Conservation (phyloP, 2,888 invertebrate genomes). For the Cylindroiulus punctatus region DNA sequence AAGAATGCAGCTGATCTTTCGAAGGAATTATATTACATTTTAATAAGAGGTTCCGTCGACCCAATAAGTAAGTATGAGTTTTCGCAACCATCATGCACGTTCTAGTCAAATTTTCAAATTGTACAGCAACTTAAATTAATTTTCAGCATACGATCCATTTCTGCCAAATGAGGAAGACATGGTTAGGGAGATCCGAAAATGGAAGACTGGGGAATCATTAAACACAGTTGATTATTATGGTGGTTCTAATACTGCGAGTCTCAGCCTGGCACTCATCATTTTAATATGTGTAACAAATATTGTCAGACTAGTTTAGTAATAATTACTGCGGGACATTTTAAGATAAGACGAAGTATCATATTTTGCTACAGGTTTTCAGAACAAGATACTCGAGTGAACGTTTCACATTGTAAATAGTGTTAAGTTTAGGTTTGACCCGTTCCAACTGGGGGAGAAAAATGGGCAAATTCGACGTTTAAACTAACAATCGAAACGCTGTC, state of each 20-base stretch:
- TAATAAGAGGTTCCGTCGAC: neutral
- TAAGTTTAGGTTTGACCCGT: neutral
- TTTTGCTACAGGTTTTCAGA: neutral
- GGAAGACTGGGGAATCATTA: neutral
- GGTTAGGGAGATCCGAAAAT: neutral
- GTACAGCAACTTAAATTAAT: neutral
- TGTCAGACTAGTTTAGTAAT: neutral
- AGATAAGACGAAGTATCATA: too few species aligned
- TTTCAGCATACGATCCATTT: slow-evolving; percentile 7
- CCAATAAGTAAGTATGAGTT: neutral
- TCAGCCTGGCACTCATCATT: neutral
- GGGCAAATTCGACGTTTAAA: too few species aligned
- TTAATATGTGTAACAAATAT: neutral
- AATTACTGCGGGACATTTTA: too few species aligned
- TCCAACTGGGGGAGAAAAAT: too few species aligned
- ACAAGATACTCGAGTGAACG: neutral
- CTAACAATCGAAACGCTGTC: too few species aligned
- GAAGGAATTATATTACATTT: neutral
- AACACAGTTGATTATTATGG: neutral
- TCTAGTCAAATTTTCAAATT: neutral
- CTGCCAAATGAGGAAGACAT: slow-evolving; percentile 8
- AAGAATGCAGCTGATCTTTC: neutral
- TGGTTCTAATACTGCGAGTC: neutral
- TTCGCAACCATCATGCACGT: neutral
- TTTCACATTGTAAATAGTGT: neutral